Evolutionary conservation across 2,888 invertebrate species (phyloP).

Genomic region (Leptothorax acervorum): DNA sequence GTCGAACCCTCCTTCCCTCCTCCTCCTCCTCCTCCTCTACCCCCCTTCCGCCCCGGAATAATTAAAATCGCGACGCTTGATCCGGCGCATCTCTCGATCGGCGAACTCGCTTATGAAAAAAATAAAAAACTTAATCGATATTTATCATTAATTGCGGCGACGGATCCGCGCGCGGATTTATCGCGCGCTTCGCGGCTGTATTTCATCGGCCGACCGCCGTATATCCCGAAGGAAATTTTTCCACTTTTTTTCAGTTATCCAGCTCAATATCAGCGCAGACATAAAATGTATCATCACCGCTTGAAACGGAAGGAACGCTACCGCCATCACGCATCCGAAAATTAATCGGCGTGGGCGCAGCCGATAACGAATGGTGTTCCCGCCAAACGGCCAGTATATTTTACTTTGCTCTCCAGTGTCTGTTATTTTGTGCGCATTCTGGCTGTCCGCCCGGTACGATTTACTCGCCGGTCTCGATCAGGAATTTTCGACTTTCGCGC

Average conservation of each 20-base stretch:
- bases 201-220: slow-evolving; percentile 64
- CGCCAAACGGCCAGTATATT: slow-evolving; percentile 81
- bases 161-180: slow-evolving; percentile 49
- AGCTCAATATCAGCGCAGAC: slow-evolving; percentile 74
- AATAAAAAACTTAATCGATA: slow-evolving; percentile 38
- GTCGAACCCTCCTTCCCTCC: background rate
- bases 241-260: slow-evolving; percentile 72
- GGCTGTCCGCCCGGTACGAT: slow-evolving; percentile 73
- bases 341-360: slow-evolving; percentile 82
- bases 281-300: slow-evolving; percentile 76
- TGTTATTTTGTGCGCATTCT: slow-evolving; percentile 79
- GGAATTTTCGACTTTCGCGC: slow-evolving; percentile 66
- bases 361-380: slow-evolving; percentile 81
- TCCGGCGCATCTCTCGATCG: slow-evolving; percentile 6
- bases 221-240: slow-evolving; percentile 69
- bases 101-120: slow-evolving; percentile 10
- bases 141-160: slow-evolving; percentile 51
- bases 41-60: background rate
- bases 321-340: slow-evolving; percentile 78
- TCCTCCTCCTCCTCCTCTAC: background rate
- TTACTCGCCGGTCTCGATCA: slow-evolving; percentile 77
- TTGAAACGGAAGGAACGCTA: slow-evolving; percentile 73
- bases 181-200: slow-evolving; percentile 56
- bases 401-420: slow-evolving; percentile 79
- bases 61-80: slow-evolving; percentile 31